phyloP scores from a whole-genome alignment of 1,140 invertebrate species.

The Apis florea region DNA sequence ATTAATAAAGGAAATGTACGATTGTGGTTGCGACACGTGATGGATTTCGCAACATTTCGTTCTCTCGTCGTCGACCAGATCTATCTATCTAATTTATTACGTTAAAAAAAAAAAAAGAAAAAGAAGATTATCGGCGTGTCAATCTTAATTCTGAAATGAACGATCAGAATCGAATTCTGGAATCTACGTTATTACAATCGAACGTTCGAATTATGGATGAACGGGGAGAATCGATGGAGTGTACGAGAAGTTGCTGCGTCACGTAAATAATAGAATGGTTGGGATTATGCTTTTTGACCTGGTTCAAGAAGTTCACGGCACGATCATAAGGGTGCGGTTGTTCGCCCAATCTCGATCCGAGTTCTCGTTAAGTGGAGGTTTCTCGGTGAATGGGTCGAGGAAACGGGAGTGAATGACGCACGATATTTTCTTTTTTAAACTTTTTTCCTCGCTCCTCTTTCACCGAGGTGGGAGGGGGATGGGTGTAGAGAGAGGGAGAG shows the following conservation, averaged over 20 bases:
- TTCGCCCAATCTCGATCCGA: background rate
- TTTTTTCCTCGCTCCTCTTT: background rate
- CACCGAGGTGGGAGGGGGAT: too few relatives aligned
- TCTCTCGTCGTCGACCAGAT: too few relatives aligned
- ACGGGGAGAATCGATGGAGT: background rate
- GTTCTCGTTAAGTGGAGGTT: background rate
- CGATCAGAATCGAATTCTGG: too few relatives aligned
- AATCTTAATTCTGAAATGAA: too few relatives aligned
- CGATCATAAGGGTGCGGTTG: background rate
- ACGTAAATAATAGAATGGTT: background rate
- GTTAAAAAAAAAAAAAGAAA: too few relatives aligned
- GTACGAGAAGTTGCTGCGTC: background rate
- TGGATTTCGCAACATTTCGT: too few relatives aligned
- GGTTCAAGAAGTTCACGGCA: background rate
- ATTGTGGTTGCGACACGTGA: too few relatives aligned
- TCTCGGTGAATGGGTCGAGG: constrained; percentile 10
- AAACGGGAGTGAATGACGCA: constrained; percentile 12
- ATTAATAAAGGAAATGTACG: too few relatives aligned
- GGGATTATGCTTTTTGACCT: constrained; percentile 16
- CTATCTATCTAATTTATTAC: too few relatives aligned
- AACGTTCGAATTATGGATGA: background rate
- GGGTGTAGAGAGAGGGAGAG: background rate
- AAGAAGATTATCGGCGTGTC: too few relatives aligned
- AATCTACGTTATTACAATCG: too few relatives aligned
- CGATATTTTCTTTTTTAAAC: constrained; percentile 1